These are phyloP conservation scores for Hemitrygon akajei DNA, from an alignment of 2,797 vertebrate species.

Conservation along the genomic window DNA sequence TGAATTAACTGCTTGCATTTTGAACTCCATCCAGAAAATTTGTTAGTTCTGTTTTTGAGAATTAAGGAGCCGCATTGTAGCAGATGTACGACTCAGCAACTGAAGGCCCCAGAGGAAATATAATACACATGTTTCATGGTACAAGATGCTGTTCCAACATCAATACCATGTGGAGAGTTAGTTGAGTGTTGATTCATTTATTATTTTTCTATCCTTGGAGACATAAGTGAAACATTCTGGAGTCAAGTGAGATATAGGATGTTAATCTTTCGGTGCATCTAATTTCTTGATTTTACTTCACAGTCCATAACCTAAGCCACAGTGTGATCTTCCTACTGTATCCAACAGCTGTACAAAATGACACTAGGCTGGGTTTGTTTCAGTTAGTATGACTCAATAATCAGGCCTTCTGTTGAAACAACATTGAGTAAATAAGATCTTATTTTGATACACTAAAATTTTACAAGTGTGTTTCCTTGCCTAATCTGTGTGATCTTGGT, in stretches of 20 bases:
- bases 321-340: not conserved
- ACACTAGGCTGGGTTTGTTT: not conserved
- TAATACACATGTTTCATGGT: not conserved
- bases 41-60: not conserved
- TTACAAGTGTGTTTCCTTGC: not conserved
- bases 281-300: not conserved
- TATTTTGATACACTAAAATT: not conserved
- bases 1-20: not conserved
- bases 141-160: not conserved
- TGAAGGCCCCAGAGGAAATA: not conserved
- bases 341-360: not conserved
- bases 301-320: not conserved
- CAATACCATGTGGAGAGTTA: not conserved
- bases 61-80: not conserved
- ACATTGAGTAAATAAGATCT: not conserved
- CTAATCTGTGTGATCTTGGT: not conserved
- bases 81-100: too few species aligned
- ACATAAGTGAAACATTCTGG: not conserved
- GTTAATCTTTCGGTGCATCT: not conserved
- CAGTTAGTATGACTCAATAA: not conserved
- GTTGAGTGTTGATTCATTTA: not conserved
- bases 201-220: constrained; percentile 10
- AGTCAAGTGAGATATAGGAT: not conserved
- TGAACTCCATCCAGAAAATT: not conserved
- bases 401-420: not conserved